Percentiles rank a stretch among this genome's conserved stretches.
These are phyloP conservation scores for Druon quercuslanigerum DNA, from an alignment of 1,140 invertebrate genomes.

Conservation along the genomic window DNA sequence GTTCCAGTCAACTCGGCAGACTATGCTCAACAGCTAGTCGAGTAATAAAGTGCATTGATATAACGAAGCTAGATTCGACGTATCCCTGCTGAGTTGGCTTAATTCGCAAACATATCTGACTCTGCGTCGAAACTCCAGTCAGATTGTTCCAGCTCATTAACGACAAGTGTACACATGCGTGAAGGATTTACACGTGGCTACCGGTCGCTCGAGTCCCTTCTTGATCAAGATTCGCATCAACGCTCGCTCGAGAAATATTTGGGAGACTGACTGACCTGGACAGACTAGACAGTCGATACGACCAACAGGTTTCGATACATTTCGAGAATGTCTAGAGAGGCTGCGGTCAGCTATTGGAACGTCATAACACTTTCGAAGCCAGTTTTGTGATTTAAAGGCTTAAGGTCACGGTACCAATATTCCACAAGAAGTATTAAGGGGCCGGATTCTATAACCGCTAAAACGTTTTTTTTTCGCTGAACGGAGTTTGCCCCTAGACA, in stretches of 20 bases:
- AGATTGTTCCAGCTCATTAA: slow-evolving; percentile 67
- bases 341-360: neutral
- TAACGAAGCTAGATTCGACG: slow-evolving; percentile 2
- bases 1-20: neutral
- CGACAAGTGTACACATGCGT: slow-evolving; percentile 59
- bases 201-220: slow-evolving; percentile 11
- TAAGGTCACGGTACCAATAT: too few relatives aligned
- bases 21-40: neutral
- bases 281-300: slow-evolving; percentile 23
- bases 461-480: too few relatives aligned
- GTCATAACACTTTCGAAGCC: neutral
- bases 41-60: slow-evolving; percentile 9
- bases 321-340: neutral
- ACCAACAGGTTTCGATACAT: slow-evolving; percentile 26
- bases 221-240: slow-evolving; percentile 25
- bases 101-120: slow-evolving; percentile 54
- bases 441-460: too few relatives aligned
- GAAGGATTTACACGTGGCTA: slow-evolving; percentile 62
- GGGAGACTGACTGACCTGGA: slow-evolving; percentile 12
- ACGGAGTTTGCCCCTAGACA: too few relatives aligned
- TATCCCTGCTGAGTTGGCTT: slow-evolving; percentile 49
- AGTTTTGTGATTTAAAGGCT: neutral
- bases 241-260: neutral
- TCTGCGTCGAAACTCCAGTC: slow-evolving; percentile 42
- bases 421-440: too few relatives aligned